phyloP scores from a whole-genome alignment of 2,797 vertebrate genomes.

The Gymnothorax reevesii region DNA sequence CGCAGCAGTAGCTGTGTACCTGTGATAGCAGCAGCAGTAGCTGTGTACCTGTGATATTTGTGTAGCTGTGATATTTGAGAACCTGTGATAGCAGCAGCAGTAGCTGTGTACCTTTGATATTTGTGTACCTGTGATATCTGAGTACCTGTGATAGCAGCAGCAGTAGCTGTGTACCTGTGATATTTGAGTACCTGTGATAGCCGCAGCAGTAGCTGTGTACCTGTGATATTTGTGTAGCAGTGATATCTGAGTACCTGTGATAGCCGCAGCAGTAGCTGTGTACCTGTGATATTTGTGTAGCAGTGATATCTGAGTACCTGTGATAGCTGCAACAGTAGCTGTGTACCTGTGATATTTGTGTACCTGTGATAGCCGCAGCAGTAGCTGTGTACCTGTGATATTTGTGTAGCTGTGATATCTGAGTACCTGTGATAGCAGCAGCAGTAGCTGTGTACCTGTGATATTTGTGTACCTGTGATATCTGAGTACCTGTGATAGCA shows the following conservation, averaged over 20 bases:
- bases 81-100: not conserved
- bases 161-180: not conserved
- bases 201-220: no score
- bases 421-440: not conserved
- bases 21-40: no score
- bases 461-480: not conserved
- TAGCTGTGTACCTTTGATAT: not conserved
- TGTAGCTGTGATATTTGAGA: not conserved
- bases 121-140: not conserved
- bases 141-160: no score
- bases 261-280: no score
- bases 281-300: not conserved
- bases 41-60: not conserved
- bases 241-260: no score
- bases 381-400: not conserved
- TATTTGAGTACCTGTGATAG: not conserved
- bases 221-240: no score
- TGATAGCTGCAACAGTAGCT: not conserved
- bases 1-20: no score
- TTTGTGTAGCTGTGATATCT: not conserved
- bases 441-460: not conserved
- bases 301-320: no score
- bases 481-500: slow-evolving; percentile 77
- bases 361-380: not conserved
- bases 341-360: not conserved